phyloP scores from a whole-genome alignment of 2,797 vertebrate genomes.

The Carduelis carduelis region DNA sequence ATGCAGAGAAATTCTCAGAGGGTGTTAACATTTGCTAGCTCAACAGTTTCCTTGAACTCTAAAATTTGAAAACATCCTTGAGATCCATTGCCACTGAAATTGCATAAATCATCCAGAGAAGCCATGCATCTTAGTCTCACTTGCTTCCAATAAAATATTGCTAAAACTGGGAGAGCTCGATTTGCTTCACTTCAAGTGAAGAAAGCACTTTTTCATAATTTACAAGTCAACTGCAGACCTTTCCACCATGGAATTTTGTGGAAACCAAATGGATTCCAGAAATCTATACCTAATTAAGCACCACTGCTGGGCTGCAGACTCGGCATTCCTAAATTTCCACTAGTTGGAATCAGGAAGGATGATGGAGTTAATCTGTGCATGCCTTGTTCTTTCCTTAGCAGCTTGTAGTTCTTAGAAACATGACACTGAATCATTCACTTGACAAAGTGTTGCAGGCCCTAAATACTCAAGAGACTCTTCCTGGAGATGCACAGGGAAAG shows the following conservation, averaged over 20 bases:
- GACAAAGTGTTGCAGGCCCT: neutral
- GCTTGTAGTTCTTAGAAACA: neutral
- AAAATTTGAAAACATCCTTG: neutral
- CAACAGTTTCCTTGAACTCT: neutral
- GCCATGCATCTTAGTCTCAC: neutral
- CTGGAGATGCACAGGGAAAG: neutral
- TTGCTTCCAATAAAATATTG: neutral
- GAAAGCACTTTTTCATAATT: neutral
- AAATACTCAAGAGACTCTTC: neutral
- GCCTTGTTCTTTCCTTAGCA: neutral
- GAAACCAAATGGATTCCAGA: neutral
- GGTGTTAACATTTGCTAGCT: neutral
- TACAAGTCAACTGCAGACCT: neutral
- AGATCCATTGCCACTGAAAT: neutral
- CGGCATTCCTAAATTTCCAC: neutral
- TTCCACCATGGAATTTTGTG: neutral
- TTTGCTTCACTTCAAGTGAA: neutral
- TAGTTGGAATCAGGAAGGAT: neutral
- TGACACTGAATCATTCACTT: neutral
- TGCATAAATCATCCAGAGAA: neutral
- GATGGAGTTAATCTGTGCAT: neutral
- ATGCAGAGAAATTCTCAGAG: neutral
- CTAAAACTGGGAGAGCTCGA: neutral
- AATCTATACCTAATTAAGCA: neutral
- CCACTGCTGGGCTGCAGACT: neutral